Evolutionary conservation across 2,113 vertebrate species (phyloP).

Genomic region (Xenopus borealis): DNA sequence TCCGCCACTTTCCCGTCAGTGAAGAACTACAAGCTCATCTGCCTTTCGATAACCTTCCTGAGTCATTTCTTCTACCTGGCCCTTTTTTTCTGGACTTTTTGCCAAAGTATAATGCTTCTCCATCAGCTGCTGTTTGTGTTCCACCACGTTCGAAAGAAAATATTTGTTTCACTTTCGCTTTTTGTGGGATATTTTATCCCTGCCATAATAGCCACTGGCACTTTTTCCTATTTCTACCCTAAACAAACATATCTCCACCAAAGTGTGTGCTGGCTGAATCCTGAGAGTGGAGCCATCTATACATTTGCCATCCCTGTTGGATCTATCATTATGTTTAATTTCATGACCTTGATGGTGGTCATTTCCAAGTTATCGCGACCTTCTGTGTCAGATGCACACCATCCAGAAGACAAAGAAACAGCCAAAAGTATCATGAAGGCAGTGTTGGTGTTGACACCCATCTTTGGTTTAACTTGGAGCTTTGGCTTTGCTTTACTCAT

Average conservation of each 20-base stretch:
- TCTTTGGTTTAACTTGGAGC: slow-evolving; percentile 69
- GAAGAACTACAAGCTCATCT: slow-evolving; percentile 46
- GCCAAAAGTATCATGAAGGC: slow-evolving; percentile 59
- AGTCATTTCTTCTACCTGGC: slow-evolving; percentile 84
- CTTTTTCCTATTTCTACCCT: slow-evolving; percentile 60
- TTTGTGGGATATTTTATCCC: slow-evolving; percentile 80
- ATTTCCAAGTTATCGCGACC: slow-evolving; percentile 80
- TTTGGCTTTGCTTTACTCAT: slow-evolving; percentile 57
- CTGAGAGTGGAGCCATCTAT: slow-evolving; percentile 67
- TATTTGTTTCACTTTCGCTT: slow-evolving; percentile 69
- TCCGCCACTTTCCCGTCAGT: slow-evolving; percentile 43
- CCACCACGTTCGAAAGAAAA: slow-evolving; percentile 72
- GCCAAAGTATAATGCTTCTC: slow-evolving; percentile 80
- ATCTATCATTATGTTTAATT: slow-evolving; percentile 74
- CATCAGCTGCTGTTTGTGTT: slow-evolving; percentile 83
- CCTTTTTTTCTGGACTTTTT: slow-evolving; percentile 93
- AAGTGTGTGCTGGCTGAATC: slow-evolving; percentile 76
- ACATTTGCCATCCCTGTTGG: slow-evolving; percentile 76
- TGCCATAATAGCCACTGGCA: slow-evolving; percentile 69
- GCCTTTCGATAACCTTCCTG: slow-evolving; percentile 66
- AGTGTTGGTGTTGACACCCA: slow-evolving; percentile 64
- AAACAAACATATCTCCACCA: slow-evolving; percentile 56
- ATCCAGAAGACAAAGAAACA: slow-evolving; percentile 53
- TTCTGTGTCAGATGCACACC: slow-evolving; percentile 15
- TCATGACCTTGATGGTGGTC: slow-evolving; percentile 75